phyloP scores from a whole-genome alignment of 2,888 invertebrate species.

The Criorhina ranunculi region DNA sequence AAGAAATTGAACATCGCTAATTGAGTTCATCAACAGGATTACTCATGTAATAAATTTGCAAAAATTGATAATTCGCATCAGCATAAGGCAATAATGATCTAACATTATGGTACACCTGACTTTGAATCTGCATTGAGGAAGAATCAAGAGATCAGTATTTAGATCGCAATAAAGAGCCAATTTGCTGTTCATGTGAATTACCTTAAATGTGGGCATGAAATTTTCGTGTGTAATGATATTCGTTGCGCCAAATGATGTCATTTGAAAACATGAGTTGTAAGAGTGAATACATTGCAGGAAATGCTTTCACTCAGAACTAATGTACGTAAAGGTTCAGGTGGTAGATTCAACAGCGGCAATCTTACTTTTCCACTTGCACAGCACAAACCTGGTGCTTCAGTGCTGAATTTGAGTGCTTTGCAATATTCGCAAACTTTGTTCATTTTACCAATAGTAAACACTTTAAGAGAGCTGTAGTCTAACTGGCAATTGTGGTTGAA shows the following conservation, averaged over 20 bases:
- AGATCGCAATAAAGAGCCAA: slow-evolving; percentile 13
- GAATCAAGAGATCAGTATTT: slow-evolving; percentile 16
- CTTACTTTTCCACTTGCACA: slow-evolving; percentile 52
- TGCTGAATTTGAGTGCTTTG: slow-evolving; percentile 50
- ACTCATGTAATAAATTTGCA: no score
- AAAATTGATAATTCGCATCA: no score
- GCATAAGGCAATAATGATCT: slow-evolving; percentile 4
- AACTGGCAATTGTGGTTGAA: slow-evolving; percentile 12
- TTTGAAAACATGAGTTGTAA: slow-evolving; percentile 31
- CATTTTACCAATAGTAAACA: slow-evolving; percentile 5
- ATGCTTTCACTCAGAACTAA: slow-evolving; percentile 38
- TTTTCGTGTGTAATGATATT: slow-evolving; percentile 27
- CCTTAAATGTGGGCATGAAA: slow-evolving; percentile 8
- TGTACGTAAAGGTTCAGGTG: slow-evolving; percentile 38
- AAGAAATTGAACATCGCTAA: slow-evolving; percentile 4
- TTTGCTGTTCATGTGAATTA: no score
- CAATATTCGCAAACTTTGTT: slow-evolving; percentile 22
- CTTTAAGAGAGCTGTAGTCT: slow-evolving; percentile 3
- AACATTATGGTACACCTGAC: slow-evolving; percentile 23
- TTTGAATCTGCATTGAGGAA: slow-evolving; percentile 19
- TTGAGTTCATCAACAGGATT: slow-evolving; percentile 4
- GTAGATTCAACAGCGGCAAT: slow-evolving; percentile 28
- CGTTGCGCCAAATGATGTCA: slow-evolving; percentile 20
- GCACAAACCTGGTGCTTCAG: slow-evolving; percentile 56
- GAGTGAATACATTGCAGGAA: slow-evolving; percentile 12